Evolutionary conservation across 2,888 invertebrate species (phyloP), one percentile per base, ranked within the genome.

Genomic region (Prosopocoilus inquinatus): DNA sequence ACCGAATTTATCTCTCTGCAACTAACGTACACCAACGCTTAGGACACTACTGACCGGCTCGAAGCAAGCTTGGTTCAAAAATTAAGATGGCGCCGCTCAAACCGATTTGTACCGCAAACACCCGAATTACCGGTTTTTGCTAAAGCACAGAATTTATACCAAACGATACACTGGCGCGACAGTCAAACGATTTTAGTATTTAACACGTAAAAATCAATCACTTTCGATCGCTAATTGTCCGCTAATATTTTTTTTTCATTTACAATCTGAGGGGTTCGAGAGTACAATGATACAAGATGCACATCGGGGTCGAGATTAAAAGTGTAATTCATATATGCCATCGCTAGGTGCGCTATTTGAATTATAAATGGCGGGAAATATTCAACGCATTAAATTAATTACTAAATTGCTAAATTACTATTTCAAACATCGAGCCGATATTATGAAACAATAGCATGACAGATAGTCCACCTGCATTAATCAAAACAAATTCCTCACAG

Each of bases 31-130:
- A 81, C 80, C 81, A 80, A 78, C 74, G 80, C 82, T 82, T 82
- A 81, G 82, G 82, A 82, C 84, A 84, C 84, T 84, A 84, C 85
- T 85, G 84, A 81, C 80, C 81, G 82, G 81, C 83, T 81, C 81
- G 78, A 80, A 80, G 80, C 77, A 81, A 82, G 82, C 85, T 85
- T 82, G 81, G 86, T 88, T 88, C 86, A 85, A 88, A 88, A 87
- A 84, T 84, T 87, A 88, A 88, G 86, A 89, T 88, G 89, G 89
- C 88, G 88, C 87, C 87, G 82, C 80, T 81, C 79, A 74, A 78
- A 77, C 76, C 79, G 80, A 80, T 72, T 71, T 74, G 67, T 67
- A 67, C 71, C 74, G 78, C 74, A 70, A 73, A 74, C 75, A 72
- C 72, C 75, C 77, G 74, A 77, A 64, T 62, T 58, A 66, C 69